Conservation (phyloP, 2,113 vertebrate genomes). For the Forbesichthys papilliferus region DNA sequence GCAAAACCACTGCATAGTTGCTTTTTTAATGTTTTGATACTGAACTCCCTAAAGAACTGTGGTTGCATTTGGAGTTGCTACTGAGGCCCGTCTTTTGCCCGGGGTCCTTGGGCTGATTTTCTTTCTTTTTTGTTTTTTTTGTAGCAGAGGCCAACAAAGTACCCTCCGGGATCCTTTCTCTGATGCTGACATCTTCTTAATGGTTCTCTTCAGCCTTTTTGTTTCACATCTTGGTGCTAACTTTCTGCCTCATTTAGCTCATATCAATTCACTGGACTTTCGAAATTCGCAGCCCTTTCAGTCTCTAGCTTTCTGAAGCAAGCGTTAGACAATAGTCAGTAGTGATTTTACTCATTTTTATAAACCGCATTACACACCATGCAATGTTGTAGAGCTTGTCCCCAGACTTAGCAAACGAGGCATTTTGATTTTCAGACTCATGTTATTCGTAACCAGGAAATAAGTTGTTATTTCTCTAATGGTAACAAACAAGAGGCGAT, state of each 20-base stretch:
- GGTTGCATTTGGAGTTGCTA: constrained; percentile 49
- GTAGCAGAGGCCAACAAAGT: constrained; percentile 60
- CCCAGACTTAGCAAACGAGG: constrained; percentile 19
- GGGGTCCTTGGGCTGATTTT: constrained; percentile 21
- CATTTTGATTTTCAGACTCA: constrained; percentile 26
- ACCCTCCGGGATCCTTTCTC: constrained; percentile 65
- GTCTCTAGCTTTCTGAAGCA: constrained; percentile 40
- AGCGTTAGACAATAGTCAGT: constrained; percentile 51
- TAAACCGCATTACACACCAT: constrained; percentile 10
- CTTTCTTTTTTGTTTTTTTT: constrained; percentile 30
- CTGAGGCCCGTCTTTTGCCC: constrained; percentile 47
- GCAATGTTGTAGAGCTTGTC: constrained; percentile 21
- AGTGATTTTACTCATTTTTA: constrained; percentile 26
- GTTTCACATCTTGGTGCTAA: constrained; percentile 66
- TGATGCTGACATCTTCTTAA: constrained; percentile 73
- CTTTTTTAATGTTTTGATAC: constrained; percentile 9
- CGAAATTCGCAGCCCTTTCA: constrained; percentile 61
- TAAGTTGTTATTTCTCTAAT: constrained; percentile 24
- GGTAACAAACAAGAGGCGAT: constrained; percentile 59
- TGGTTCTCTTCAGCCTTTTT: constrained; percentile 72
- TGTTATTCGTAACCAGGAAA: constrained; percentile 24
- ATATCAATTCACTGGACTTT: constrained; percentile 66
- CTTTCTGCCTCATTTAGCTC: constrained; percentile 78
- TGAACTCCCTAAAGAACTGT: constrained; percentile 6
- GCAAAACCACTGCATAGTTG: constrained; percentile 32